phyloP scores from a whole-genome alignment of 1,140 invertebrate species.

The Orius insidiosus region DNA sequence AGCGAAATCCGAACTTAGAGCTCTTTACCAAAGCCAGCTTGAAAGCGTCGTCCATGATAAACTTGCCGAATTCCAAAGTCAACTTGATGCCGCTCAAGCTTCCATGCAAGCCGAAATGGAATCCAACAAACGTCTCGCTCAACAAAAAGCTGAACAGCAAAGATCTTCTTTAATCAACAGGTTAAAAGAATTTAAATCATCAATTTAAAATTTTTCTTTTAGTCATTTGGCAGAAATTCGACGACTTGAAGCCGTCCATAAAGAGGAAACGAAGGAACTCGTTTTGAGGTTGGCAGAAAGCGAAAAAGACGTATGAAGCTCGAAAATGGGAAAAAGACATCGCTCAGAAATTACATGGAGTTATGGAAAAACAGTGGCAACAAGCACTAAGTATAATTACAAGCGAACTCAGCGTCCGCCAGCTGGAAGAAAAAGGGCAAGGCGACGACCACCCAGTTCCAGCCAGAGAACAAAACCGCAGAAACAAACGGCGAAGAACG shows the following conservation, averaged over 20 bases:
- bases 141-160: slow-evolving; percentile 49
- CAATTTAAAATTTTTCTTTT: slow-evolving; percentile 23
- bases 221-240: slow-evolving; percentile 53
- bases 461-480: not conserved
- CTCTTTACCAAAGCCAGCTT: slow-evolving; percentile 60
- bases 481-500: not conserved
- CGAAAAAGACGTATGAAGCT: slow-evolving; percentile 14
- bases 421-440: not conserved
- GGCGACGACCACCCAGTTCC: not conserved
- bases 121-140: slow-evolving; percentile 42
- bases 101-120: slow-evolving; percentile 43
- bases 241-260: slow-evolving; percentile 57
- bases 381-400: slow-evolving; percentile 53
- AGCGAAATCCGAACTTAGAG: slow-evolving; percentile 45
- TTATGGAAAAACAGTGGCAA: slow-evolving; percentile 67
- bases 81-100: slow-evolving; percentile 47
- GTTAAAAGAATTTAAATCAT: slow-evolving; percentile 27
- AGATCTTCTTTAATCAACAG: slow-evolving; percentile 53
- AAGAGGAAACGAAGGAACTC: slow-evolving; percentile 48
- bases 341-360: slow-evolving; percentile 50
- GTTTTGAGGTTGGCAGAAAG: slow-evolving; percentile 43
- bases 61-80: slow-evolving; percentile 54
- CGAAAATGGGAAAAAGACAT: slow-evolving; percentile 36
- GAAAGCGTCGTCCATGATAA: slow-evolving; percentile 57
- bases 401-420: slow-evolving; percentile 12